Base-by-base conservation (phyloP, 2,888 invertebrate species). In the Eristalinus aeneus region DNA sequence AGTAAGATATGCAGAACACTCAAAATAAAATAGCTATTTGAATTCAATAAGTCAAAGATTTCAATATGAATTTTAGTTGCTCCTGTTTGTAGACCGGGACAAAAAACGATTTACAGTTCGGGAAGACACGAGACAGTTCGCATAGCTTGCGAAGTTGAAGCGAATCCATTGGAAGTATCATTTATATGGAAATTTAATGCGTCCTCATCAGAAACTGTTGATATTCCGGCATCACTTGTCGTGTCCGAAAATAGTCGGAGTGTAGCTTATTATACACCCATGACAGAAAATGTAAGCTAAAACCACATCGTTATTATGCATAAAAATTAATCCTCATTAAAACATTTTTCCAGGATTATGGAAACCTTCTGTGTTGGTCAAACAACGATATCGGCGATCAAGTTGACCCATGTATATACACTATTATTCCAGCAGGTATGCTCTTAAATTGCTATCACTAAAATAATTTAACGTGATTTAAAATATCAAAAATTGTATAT, bases 111-210 rank as follows among this genome's bases (percentile, higher is more conserved):
- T 12, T 95, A 95, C 90, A 96, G 96, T 31, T 95, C 96, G n/a
- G 96, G 95, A 11, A 93, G 96, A 16, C 94, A 95, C 87, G 96
- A 96, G 91, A 94, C 94, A 10, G 94, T 94, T 53, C 94, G 94
- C 90, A 94, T 96, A 88, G 93, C 94, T n/a, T 96, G 96, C 92
- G 95, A 95, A 91, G 93, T 96, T 76, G 96, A 96, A 90, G 95
- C 96, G 39, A 96, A 96, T 93, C 96, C 96, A 20, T 92, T 94
- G 74, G 95, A 95, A 88, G 94, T 95, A 46, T 93, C 93, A 88
- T 96, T 96, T 92, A 93, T 94, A 81, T 96, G 96, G 96, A 95
- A 95, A 92, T 96, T 96, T 93, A 96, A 96, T 93, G 96, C 95
- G 91, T 94, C 95, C 56, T 90, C 91, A 69, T 94, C 94, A 88